phyloP scores from a whole-genome alignment of 2,888 invertebrate genomes.

The Agrochola macilenta region DNA sequence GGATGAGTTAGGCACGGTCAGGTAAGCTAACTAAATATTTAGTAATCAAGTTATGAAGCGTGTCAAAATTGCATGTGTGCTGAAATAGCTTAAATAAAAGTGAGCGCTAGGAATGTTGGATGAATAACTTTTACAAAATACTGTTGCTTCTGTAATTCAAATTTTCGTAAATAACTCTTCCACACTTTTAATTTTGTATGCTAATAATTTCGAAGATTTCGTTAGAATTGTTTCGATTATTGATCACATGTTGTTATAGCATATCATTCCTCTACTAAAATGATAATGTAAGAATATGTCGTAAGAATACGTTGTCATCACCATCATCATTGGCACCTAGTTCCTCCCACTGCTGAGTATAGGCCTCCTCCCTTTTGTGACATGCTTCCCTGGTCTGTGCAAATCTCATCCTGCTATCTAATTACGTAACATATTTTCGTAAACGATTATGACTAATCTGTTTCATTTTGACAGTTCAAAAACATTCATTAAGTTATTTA shows the following conservation, averaged over 20 bases:
- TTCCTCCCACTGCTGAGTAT: no score
- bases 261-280: neutral
- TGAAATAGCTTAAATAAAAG: conserved; percentile 10
- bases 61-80: conserved; percentile 48
- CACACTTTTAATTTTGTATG: neutral
- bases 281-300: neutral
- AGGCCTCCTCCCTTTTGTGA: neutral
- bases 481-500: no score
- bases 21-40: conserved; percentile 29
- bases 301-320: neutral
- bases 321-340: neutral
- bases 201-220: neutral
- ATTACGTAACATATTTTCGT: no score
- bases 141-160: neutral
- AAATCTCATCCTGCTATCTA: neutral
- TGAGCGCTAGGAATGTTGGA: conserved; percentile 24
- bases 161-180: no score
- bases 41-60: conserved; percentile 59
- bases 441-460: no score
- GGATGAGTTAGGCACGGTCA: conserved; percentile 50
- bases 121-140: conserved; percentile 26
- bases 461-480: no score
- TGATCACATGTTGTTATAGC: neutral
- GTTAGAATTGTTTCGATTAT: neutral
- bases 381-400: neutral